A percentile compares a stretch with the other conserved stretches of the same genome.
phyloP scores from a whole-genome alignment of 2,113 vertebrate species.

The Prionailurus bengalensis region DNA sequence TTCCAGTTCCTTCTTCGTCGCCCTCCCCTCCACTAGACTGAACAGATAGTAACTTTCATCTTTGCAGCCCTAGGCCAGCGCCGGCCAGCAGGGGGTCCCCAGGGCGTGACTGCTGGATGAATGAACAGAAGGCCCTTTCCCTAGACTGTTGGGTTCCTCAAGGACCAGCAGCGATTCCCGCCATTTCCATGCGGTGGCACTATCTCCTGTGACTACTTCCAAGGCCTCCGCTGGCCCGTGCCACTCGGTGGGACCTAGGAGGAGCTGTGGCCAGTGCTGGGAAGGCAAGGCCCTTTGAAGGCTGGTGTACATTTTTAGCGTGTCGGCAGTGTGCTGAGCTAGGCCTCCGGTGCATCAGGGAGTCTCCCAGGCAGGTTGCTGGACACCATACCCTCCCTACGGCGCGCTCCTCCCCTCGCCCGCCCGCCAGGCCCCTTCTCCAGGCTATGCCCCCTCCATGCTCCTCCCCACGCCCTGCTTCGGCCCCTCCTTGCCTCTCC shows the following conservation, averaged over 20 bases:
- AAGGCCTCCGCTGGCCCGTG: rapidly evolving
- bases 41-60: not conserved
- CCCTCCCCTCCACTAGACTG: not conserved
- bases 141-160: not conserved
- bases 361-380: not conserved
- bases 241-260: no score
- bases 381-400: not conserved
- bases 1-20: not conserved
- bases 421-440: no score
- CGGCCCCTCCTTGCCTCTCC: no score
- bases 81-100: not conserved
- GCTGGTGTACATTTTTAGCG: not conserved
- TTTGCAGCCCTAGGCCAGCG: not conserved
- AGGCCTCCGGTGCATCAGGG: not conserved
- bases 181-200: conserved; percentile 70
- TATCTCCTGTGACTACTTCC: conserved; percentile 45
- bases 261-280: not conserved
- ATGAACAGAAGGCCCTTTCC: not conserved
- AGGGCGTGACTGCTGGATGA: not conserved
- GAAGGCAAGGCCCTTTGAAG: not conserved
- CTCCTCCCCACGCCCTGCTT: no score
- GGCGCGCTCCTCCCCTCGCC: no score
- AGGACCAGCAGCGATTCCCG: not conserved
- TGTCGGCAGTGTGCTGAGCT: conserved; percentile 24
- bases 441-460: not conserved